Base-by-base conservation (phyloP, 2,888 invertebrate genomes). In the Leptura quadrifasciata region DNA sequence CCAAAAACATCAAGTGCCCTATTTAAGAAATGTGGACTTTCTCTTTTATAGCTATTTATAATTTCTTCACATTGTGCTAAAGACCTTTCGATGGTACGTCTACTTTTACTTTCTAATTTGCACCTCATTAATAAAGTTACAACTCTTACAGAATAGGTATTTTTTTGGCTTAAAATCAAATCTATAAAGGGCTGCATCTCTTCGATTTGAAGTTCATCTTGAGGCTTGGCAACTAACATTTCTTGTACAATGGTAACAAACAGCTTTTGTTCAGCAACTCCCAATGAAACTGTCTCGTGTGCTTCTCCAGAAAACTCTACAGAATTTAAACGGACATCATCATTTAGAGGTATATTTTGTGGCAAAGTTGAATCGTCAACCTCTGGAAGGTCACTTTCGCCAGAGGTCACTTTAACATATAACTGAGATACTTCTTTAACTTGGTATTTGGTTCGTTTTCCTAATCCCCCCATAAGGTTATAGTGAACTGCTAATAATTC, bases 391-490 rank as follows among this genome's bases (percentile, higher is more conserved):
- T 88, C 88, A 21, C 91, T 85, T 74, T 88, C 88, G 1, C 88
- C 90, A 8, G 92, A 79, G 68, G 90, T 89, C 65, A 96, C 92
- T 82, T 93, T 92, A 0, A 98, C 88, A 54, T 94, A 93, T 17
- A 99, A 90, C 86, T 98, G 99, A 0, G 99, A 93, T 63, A 97
- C 89, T 39, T 94, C 92, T 58, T 93, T 94, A 82, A 94, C 92
- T 88, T 99, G 99, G 87, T 93, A 97, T 84, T 94, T 95, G 9
- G 99, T 99, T 78, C 98, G 92, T 87, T 96, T 95, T 0, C 98
- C 98, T 81, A 98, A 89, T 47, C 95, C 93, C 81, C 97, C 96
- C 90, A 90, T 87, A 4, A 97, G 91, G 82, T 93, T 91, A 57
- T 96, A 89, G 60, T 92, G 91, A 57, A 98, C 88, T 5, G 93